A percentile compares a stretch with the other conserved stretches of the same genome.
phyloP scores from a whole-genome alignment of 2,113 vertebrate genomes.

The Ptilorrhoa leucosticta region DNA sequence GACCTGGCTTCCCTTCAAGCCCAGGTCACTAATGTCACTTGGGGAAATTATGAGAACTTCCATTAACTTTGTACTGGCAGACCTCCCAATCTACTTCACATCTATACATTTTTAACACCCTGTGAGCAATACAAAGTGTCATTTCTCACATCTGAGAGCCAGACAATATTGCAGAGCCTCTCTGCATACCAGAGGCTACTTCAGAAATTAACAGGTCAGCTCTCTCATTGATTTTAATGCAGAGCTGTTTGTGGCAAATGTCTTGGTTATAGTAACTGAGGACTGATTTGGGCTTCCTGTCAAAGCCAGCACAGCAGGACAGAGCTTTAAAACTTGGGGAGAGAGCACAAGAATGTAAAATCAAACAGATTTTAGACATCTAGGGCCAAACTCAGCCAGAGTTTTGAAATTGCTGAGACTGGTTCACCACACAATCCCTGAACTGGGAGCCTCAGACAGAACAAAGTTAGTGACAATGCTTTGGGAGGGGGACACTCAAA shows the following conservation, averaged over 20 bases:
- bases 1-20: constrained; percentile 64
- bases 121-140: constrained; percentile 1
- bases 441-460: neutral
- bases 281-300: constrained; percentile 2
- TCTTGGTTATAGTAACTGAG: neutral
- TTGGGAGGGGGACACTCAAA: neutral
- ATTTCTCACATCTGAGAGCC: constrained; percentile 33
- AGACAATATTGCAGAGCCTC: neutral
- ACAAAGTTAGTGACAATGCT: neutral
- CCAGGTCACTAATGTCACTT: constrained; percentile 44
- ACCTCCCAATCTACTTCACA: constrained; percentile 54
- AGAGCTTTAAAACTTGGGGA: neutral
- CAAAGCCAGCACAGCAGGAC: constrained; percentile 20
- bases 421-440: neutral
- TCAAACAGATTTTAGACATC: neutral
- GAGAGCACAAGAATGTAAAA: neutral
- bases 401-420: neutral
- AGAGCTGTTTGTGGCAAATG: constrained; percentile 28
- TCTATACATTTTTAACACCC: constrained; percentile 43
- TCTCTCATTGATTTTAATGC: neutral
- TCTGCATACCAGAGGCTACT: constrained; percentile 12
- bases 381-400: neutral
- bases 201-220: constrained; percentile 36
- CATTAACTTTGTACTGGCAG: constrained; percentile 64
- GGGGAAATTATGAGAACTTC: constrained; percentile 61